Evolutionary conservation across 2,113 vertebrate genomes (phyloP).

Genomic region (Amblyopsis rosae): DNA sequence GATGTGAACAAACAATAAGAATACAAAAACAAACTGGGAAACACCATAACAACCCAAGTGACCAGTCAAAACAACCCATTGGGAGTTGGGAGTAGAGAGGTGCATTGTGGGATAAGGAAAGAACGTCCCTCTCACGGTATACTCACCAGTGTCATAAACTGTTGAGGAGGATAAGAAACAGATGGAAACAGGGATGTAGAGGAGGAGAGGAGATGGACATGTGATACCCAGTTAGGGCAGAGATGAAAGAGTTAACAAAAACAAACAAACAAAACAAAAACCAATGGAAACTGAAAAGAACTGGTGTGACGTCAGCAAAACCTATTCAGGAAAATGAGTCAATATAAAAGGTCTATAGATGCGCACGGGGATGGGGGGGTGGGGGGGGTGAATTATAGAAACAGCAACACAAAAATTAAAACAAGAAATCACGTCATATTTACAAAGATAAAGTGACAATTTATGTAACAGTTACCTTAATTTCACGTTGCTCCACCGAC

Average conservation of each 20-base stretch:
- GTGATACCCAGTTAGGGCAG: constrained; percentile 40
- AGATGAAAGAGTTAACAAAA: constrained; percentile 58
- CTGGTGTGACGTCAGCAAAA: neutral
- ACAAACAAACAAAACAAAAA: constrained; percentile 42
- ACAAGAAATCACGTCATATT: neutral
- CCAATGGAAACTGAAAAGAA: constrained; percentile 35
- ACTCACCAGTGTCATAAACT: constrained; percentile 99
- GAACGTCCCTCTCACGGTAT: constrained; percentile 51
- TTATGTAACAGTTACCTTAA: constrained; percentile 83
- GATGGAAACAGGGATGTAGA: constrained; percentile 44
- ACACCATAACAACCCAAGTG: constrained; percentile 25
- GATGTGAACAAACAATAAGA: constrained; percentile 22
- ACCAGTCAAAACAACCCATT: constrained; percentile 45
- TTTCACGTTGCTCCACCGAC: constrained; percentile 98
- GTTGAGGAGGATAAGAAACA: constrained; percentile 79
- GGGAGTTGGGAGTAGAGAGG: constrained; percentile 37
- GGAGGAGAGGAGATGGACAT: constrained; percentile 27
- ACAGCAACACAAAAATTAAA: neutral
- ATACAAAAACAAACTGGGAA: constrained; percentile 45
- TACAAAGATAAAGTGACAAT: neutral
- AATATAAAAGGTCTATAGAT: neutral
- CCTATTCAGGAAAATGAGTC: neutral
- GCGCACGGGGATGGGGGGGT: constrained; percentile 2
- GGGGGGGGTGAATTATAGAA: constrained; percentile 3
- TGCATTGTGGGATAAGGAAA: constrained; percentile 38